These are phyloP conservation scores for Smittia aterrima DNA, from an alignment of 2,888 invertebrate genomes.

Conservation along the genomic window DNA sequence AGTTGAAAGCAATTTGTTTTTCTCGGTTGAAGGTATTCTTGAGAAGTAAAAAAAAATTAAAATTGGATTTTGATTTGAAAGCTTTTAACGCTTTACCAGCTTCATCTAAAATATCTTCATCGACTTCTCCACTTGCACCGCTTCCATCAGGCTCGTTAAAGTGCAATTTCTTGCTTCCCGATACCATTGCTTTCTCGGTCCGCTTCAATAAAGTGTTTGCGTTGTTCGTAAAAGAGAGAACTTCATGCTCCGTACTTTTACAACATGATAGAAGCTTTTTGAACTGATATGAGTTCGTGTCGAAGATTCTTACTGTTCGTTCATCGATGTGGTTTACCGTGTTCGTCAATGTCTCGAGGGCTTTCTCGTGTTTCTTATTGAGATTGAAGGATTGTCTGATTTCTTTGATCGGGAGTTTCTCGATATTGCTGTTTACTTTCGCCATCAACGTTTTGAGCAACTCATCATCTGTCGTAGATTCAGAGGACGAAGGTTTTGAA, in stretches of 20 bases:
- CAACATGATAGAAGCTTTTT: conserved; percentile 47
- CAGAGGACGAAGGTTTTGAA: conserved; percentile 9
- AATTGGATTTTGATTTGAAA: not conserved
- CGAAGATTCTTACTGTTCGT: conserved; percentile 47
- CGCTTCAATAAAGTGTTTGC: conserved; percentile 50
- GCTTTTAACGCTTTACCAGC: not conserved
- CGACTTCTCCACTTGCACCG: conserved; percentile 18
- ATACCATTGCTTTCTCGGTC: conserved; percentile 45
- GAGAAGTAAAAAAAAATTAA: not conserved
- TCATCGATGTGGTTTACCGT: conserved; percentile 48
- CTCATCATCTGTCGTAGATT: conserved; percentile 23
- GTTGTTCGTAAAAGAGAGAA: conserved; percentile 50
- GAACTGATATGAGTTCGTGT: conserved; percentile 45
- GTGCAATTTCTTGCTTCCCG: conserved; percentile 43
- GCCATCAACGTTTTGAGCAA: conserved; percentile 34
- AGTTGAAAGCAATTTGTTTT: conserved; percentile 54
- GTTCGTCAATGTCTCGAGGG: conserved; percentile 49
- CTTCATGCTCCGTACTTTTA: conserved; percentile 47
- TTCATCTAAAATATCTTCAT: conserved; percentile 26
- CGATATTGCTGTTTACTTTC: conserved; percentile 38
- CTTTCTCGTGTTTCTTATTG: conserved; percentile 47
- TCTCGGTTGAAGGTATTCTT: conserved; percentile 48
- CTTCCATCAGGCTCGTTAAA: conserved; percentile 43
- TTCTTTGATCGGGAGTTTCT: conserved; percentile 45
- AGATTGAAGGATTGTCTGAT: conserved; percentile 47